Evolutionary conservation across 2,113 vertebrate species (phyloP), one percentile per base, ranked within the genome.

Genomic region (Dicentrarchus labrax): DNA sequence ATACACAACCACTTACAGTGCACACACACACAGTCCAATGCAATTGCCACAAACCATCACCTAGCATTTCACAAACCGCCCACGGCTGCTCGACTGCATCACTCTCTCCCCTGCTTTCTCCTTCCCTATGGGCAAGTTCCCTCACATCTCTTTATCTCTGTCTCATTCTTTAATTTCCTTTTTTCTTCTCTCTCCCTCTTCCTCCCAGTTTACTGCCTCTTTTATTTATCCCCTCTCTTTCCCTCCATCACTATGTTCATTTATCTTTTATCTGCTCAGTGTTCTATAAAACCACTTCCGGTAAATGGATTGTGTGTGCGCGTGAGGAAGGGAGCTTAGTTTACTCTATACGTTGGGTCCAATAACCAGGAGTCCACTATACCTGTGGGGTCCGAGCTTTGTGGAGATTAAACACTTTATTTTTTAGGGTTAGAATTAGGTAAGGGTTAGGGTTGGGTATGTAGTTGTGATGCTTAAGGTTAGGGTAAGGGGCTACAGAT

Each of bases 51-150:
- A 80, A 87, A 86, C 69, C 61, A 74, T 84, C 79, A 81, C 30
- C 60, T 39, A 74, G 81, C 76, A 73, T 86, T 91, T 90, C 51
- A 38, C 78, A 88, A 83, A 86, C 71, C 80, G 15, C 91, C 90
- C 89, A 90, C 83, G 57, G 86, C 84, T 86, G 75, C 45, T 77
- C 8, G 22, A 71, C 56, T 76, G 70, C 78, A 86, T 82, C 76
- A 83, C 78, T 85, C 69, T 85, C 86, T 82, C 80, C 79, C 43
- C 74, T 84, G 54, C 73, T 69, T 82, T 78, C 83, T 84, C 78
- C 56, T 81, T 74, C 54, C 66, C 65, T 86, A 68, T 60, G 60
- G 68, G 60, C 66, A 65, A 74, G 48, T 83, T 85, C 66, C 30
- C 41, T 85, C 79, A 62, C 65, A 69, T 88, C 72, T 81, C 66